Base-by-base conservation (phyloP, 2,888 invertebrate species). In the Plebejus anna region DNA sequence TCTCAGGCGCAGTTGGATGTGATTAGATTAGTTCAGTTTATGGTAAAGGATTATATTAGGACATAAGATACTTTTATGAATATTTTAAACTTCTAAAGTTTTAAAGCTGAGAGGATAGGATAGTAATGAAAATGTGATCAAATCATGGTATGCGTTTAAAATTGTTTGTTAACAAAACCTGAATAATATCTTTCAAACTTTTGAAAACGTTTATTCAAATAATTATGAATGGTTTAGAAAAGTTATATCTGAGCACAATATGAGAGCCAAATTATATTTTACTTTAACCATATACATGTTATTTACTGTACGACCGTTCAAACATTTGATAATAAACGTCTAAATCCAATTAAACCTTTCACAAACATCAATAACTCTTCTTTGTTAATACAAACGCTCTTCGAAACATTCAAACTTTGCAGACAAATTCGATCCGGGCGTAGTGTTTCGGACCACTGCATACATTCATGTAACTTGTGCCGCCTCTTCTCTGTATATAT, bases 351-450 rank as follows among this genome's bases (percentile, higher is more conserved):
- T 66, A 66, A 75, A 75, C 75, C 78, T 77, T 78, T 79, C 75
- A 76, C 78, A 79, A 79, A 78, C 78, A 80, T 84, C 82, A 84
- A 86, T 85, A 87, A 84, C 84, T 87, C 84, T 84, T 82, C 82
- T 81, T 81, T 82, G 83, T 79, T 83, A 84, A 85, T 81, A 86
- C 84, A 82, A 84, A 83, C 85, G 84, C 86, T 83, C 83, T 86
- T 89, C 85, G 88, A 89, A 90, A 88, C 92, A 90, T 91, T 90
- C 90, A 91, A 94, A 94, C 93, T 94, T 94, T 88, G 92, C 92
- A 94, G 93, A 94, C 93, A 90, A 90, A 91, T 92, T 92, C 92
- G 91, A 92, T 92, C 90, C 88, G 82, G 77, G 84, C 84, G 84
- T 84, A 83, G 82, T 83, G 84, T 89, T 88, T 89, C 87, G 86